These are phyloP conservation scores for Nilaparvata lugens DNA, from an alignment of 1,140 invertebrate species.

Conservation along the genomic window DNA sequence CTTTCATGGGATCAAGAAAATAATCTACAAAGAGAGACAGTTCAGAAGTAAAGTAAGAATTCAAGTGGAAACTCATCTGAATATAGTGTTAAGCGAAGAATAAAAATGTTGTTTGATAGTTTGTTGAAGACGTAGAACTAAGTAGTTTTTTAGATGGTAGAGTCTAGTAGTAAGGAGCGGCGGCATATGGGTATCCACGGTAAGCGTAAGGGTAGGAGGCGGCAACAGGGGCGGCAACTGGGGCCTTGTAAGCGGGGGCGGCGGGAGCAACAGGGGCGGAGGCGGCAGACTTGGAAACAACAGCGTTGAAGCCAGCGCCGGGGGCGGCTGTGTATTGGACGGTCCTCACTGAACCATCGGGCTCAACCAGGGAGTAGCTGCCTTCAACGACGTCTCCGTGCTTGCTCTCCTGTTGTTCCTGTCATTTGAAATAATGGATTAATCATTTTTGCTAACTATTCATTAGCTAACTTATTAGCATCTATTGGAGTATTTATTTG, in stretches of 20 bases:
- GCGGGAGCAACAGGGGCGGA: conserved; percentile 23
- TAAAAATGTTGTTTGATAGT: too few relatives aligned
- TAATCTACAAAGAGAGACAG: too few relatives aligned
- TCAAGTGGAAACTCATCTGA: too few relatives aligned
- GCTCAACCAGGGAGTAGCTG: conserved; percentile 66
- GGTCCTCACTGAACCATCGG: conserved; percentile 64
- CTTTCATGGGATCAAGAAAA: too few relatives aligned
- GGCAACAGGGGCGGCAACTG: neutral
- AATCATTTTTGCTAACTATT: too few relatives aligned
- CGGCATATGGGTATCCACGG: neutral
- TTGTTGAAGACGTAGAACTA: too few relatives aligned
- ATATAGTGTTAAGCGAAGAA: too few relatives aligned
- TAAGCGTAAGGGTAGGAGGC: neutral
- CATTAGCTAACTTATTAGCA: too few relatives aligned
- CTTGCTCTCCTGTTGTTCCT: neutral
- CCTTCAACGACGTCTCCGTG: conserved; percentile 49
- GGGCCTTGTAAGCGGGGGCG: neutral
- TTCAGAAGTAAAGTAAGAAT: too few relatives aligned
- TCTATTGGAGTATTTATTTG: too few relatives aligned
- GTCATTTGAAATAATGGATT: too few relatives aligned
- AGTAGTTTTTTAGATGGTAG: too few relatives aligned
- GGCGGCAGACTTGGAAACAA: conserved; percentile 56
- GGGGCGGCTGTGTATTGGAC: conserved; percentile 71
- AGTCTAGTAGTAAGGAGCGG: neutral
- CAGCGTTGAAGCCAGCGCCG: conserved; percentile 66